A percentile compares a stretch with the other conserved stretches of the same genome.
These are phyloP conservation scores for fruit fly (Drosophila melanogaster) DNA, from an alignment of 1,140 invertebrate species.

Conservation along the genomic window DNA sequence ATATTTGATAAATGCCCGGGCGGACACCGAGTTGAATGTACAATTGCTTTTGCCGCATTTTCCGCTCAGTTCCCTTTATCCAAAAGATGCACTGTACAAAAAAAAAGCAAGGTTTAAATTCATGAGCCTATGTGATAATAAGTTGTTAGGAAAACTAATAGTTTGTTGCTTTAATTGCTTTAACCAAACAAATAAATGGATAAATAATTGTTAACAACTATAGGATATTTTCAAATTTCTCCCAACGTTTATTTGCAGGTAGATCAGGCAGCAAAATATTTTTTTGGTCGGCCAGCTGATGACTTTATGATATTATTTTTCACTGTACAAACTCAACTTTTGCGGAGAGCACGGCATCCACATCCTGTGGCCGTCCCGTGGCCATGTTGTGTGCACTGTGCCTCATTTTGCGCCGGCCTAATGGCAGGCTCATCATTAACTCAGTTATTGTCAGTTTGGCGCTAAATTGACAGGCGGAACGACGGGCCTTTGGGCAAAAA, in stretches of 20 bases:
- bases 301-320: background rate
- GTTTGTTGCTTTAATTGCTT: no score
- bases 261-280: no score
- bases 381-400: conserved; percentile 26
- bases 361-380: conserved; percentile 29
- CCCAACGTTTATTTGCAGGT: no score
- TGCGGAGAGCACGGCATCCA: conserved; percentile 42
- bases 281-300: background rate
- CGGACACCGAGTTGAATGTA: conserved; percentile 62
- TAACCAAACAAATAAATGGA: no score
- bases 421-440: conserved; percentile 75
- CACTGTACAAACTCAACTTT: conserved; percentile 24
- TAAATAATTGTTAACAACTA: no score
- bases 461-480: conserved; percentile 71
- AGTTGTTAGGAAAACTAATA: no score
- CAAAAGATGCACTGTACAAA: conserved; percentile 17
- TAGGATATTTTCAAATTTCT: no score
- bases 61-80: conserved; percentile 8
- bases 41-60: conserved; percentile 47
- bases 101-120: no score
- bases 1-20: conserved; percentile 77
- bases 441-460: conserved; percentile 76
- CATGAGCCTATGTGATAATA: no score
- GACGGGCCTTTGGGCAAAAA: background rate
- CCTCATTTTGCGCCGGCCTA: conserved; percentile 62